Percentiles rank a stretch among this genome's conserved stretches.
Conservation (phyloP, 2,888 invertebrate genomes). For the Amaurobius ferox region DNA sequence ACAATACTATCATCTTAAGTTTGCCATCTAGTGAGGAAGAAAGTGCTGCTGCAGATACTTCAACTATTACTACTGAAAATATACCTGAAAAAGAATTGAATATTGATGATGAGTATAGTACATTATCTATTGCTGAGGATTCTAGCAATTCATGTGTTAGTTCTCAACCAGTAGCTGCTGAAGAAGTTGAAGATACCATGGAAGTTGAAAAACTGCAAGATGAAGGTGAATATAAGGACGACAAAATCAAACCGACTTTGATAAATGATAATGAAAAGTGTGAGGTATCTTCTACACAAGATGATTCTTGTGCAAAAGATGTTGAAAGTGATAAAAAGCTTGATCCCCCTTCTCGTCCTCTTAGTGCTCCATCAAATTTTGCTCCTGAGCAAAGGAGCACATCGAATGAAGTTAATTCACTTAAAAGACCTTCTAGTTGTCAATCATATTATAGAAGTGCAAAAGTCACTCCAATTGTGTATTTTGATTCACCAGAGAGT, state of each 20-base stretch:
- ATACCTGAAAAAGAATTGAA: conserved; percentile 45
- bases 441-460: conserved; percentile 58
- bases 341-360: conserved; percentile 56
- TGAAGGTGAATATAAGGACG: conserved; percentile 10
- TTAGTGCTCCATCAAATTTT: conserved; percentile 61
- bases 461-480: conserved; percentile 58
- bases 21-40: conserved; percentile 61
- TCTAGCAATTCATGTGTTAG: conserved; percentile 37
- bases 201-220: neutral
- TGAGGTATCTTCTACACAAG: neutral
- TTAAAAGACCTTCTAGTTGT: conserved; percentile 60
- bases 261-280: conserved; percentile 16
- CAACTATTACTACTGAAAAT: conserved; percentile 33
- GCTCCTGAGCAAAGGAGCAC: conserved; percentile 27
- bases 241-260: neutral
- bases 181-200: conserved; percentile 2
- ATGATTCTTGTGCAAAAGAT: conserved; percentile 14
- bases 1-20: conserved; percentile 64
- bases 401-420: conserved; percentile 36
- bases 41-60: conserved; percentile 37
- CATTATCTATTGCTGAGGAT: conserved; percentile 35
- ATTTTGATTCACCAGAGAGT: conserved; percentile 57
- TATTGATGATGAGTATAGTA: conserved; percentile 32
- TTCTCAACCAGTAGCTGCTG: conserved; percentile 27
- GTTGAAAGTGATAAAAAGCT: conserved; percentile 22